These are phyloP conservation scores for Euplexia lucipara DNA, from an alignment of 2,888 invertebrate genomes.

Conservation along the genomic window DNA sequence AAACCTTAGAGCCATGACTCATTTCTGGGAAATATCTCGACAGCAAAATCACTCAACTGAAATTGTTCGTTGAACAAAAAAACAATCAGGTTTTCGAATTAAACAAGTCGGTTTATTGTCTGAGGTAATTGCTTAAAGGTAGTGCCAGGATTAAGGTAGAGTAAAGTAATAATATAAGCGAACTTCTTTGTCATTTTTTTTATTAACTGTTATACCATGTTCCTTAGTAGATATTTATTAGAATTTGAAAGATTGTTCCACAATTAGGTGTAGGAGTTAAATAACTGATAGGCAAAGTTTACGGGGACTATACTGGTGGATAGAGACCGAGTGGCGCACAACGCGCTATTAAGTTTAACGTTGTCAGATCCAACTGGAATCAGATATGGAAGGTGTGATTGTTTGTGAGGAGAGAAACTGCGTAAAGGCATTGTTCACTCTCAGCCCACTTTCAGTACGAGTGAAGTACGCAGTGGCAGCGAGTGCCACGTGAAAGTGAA, in stretches of 20 bases:
- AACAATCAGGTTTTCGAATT: slow-evolving; percentile 46
- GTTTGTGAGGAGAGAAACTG: slow-evolving; percentile 88
- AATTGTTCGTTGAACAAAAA: slow-evolving; percentile 49
- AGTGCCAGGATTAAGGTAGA: background rate
- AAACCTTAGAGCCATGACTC: slow-evolving; percentile 32
- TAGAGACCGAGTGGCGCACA: background rate
- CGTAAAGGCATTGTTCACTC: slow-evolving; percentile 81
- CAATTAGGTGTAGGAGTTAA: background rate
- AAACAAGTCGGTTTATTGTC: slow-evolving; percentile 32
- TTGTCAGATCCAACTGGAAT: slow-evolving; percentile 68
- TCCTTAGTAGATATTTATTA: background rate
- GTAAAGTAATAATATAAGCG: slow-evolving; percentile 13
- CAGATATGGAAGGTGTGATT: slow-evolving; percentile 76
- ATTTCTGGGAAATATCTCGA: slow-evolving; percentile 39
- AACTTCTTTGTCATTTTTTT: slow-evolving; percentile 1
- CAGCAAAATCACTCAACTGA: slow-evolving; percentile 41
- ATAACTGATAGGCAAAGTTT: background rate
- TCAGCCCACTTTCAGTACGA: slow-evolving; percentile 87
- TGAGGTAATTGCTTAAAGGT: slow-evolving; percentile 19
- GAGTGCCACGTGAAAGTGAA: slow-evolving; percentile 87
- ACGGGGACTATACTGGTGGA: background rate
- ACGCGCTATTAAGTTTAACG: slow-evolving; percentile 15
- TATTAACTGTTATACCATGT: background rate
- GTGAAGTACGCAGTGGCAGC: slow-evolving; percentile 71
- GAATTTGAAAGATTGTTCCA: background rate